phyloP scores from a whole-genome alignment of 1,140 invertebrate species.

The Papilio helenus region DNA sequence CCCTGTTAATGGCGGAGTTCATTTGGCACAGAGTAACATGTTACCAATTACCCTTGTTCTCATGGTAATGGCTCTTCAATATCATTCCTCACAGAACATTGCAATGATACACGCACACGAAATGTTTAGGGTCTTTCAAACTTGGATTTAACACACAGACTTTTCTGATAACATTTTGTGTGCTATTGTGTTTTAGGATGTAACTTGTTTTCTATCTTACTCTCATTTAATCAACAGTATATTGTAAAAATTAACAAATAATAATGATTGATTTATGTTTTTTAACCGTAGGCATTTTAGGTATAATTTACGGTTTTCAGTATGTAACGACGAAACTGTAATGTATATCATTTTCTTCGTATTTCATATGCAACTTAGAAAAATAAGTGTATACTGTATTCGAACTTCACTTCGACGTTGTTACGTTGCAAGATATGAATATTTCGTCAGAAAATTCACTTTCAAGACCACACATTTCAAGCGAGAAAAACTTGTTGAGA shows the following conservation, averaged over 20 bases:
- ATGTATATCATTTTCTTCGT: too few species aligned
- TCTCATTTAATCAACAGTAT: too few species aligned
- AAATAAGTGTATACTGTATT: neutral
- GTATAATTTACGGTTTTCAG: too few species aligned
- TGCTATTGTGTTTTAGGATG: too few species aligned
- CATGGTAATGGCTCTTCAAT: neutral
- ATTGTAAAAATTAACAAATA: too few species aligned
- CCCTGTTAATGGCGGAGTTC: neutral
- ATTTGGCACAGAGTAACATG: neutral
- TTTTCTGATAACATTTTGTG: too few species aligned
- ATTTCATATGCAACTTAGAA: neutral
- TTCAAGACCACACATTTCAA: conserved; percentile 5
- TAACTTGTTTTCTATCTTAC: too few species aligned
- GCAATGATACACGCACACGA: neutral
- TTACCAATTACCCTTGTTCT: neutral
- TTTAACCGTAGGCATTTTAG: too few species aligned
- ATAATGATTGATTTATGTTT: too few species aligned
- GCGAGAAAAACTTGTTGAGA: neutral
- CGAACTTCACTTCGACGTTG: neutral
- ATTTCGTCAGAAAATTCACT: neutral
- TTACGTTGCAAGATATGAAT: neutral
- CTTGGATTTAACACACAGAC: too few species aligned
- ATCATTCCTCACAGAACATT: neutral
- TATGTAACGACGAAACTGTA: too few species aligned
- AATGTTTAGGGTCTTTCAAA: too few species aligned